These are phyloP conservation scores for Thryonomys swinderianus DNA, from an alignment of 2,113 vertebrate species.

Conservation along the genomic window DNA sequence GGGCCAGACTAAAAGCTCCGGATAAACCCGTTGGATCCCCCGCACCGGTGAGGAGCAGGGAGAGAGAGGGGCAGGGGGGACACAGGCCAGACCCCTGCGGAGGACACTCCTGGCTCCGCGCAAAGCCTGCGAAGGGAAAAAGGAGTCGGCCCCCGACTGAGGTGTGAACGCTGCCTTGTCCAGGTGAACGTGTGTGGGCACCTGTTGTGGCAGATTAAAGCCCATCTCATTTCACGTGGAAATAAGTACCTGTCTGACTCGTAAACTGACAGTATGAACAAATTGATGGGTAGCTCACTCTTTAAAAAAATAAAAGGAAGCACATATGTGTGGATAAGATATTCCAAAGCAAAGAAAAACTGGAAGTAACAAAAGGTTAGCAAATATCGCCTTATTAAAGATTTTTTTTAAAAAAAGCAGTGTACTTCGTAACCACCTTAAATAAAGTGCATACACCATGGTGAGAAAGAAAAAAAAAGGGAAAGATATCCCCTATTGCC, in stretches of 20 bases:
- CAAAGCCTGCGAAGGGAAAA: conserved; percentile 87
- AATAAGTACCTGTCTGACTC: conserved; percentile 30
- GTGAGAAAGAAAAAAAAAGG: not conserved
- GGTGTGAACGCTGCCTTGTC: not conserved
- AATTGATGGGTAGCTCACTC: conserved; percentile 34
- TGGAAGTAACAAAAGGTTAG: not conserved
- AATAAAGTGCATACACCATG: not conserved
- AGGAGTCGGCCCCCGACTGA: conserved; percentile 60
- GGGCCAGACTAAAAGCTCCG: conserved; percentile 90
- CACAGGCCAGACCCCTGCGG: conserved; percentile 86
- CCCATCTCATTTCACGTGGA: not conserved
- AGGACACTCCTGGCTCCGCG: conserved; percentile 86
- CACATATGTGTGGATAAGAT: not conserved
- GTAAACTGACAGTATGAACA: conserved; percentile 71
- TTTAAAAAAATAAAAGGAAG: not conserved
- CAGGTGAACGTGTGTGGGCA: conserved; percentile 41
- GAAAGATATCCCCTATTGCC: not conserved
- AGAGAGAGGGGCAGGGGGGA: conserved; percentile 88
- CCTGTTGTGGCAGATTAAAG: not conserved
- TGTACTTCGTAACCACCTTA: not conserved
- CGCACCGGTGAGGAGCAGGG: conserved; percentile 89
- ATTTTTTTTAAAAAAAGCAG: not conserved
- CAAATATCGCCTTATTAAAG: not conserved
- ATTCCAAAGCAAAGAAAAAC: not conserved
- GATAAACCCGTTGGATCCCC: conserved; percentile 89